Base-by-base conservation (phyloP, 2,113 vertebrate genomes). In the Casuarius casuarius region DNA sequence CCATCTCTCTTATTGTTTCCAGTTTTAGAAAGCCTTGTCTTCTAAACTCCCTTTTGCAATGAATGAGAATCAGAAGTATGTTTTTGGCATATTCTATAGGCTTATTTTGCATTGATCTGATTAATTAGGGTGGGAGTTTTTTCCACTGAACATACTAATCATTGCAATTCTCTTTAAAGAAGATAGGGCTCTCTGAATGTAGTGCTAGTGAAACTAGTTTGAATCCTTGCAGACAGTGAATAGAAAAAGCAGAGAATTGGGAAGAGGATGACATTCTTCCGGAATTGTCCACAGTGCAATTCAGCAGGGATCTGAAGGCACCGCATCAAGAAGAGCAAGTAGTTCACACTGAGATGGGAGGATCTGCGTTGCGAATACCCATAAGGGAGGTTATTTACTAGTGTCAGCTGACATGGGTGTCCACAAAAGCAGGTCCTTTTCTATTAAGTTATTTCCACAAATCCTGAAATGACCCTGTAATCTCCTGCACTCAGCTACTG, bases 321-420 rank as follows among this genome's bases (percentile, higher is more conserved):
- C 13, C 5, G 40, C 52, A 26, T 75, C 52, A 17, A 33, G 54
- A 40, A n/a, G 52, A 44, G 6, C 20, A 22, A 8, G 21, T 54
- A 38, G n/a, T 54, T 58, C 10, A 23, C 51, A 28, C 25, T 33
- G 28, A 40, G 14, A 38, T 9, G 9, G 49, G 40, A 31, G 72
- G 21, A 10, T 40, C 31, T 33, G 61, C 51, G 31, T 51, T 6
- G 2, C 13, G 28, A 54, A 16, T 46, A 31, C 33, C 33, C 1
- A 0, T 6, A 19, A 13, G 33, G 38, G 3, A 21, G 10, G 20
- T 54, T 18, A 17, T 23, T 54, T 18, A 17, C 38, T 1, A 2
- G 25, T 18, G 12, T 40, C 54, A 35, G 58, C 58, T 62, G 58
- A 38, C 31, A 35, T 12, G 33, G 25, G 19, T 19, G 26, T 58